Conservation (phyloP, 2,113 vertebrate species). For the Prinia subflava region DNA sequence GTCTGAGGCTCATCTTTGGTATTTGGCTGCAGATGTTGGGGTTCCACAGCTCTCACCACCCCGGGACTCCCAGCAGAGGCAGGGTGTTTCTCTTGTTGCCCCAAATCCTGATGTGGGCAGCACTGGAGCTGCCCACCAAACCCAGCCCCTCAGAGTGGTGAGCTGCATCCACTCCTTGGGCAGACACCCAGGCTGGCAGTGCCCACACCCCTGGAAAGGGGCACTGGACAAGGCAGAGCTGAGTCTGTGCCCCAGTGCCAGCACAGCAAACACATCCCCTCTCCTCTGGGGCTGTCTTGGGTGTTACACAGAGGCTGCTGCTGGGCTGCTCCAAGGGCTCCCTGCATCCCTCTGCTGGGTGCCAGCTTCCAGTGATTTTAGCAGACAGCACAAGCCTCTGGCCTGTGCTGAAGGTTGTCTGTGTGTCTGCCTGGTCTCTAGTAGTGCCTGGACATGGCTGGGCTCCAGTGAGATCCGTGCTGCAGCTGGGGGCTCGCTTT, state of each 20-base stretch:
- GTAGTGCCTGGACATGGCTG: background rate
- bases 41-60: background rate
- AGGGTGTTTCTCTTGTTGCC: background rate
- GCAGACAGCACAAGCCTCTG: background rate
- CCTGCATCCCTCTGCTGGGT: background rate
- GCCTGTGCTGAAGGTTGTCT: background rate
- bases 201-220: background rate
- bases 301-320: background rate
- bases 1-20: background rate
- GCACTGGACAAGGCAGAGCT: background rate
- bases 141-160: background rate
- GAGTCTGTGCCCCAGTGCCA: background rate
- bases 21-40: background rate
- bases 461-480: background rate
- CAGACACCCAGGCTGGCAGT: background rate
- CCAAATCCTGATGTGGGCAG: background rate
- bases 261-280: fast-evolving
- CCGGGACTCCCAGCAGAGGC: background rate
- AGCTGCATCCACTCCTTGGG: background rate
- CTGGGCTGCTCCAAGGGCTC: background rate
- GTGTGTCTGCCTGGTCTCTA: background rate
- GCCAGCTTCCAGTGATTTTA: background rate
- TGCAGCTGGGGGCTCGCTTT: background rate
- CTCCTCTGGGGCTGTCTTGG: background rate
- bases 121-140: background rate